Evolutionary conservation across 1,140 invertebrate species (phyloP), one percentile per base, ranked within the genome.

Genomic region (Vanessa atalanta): DNA sequence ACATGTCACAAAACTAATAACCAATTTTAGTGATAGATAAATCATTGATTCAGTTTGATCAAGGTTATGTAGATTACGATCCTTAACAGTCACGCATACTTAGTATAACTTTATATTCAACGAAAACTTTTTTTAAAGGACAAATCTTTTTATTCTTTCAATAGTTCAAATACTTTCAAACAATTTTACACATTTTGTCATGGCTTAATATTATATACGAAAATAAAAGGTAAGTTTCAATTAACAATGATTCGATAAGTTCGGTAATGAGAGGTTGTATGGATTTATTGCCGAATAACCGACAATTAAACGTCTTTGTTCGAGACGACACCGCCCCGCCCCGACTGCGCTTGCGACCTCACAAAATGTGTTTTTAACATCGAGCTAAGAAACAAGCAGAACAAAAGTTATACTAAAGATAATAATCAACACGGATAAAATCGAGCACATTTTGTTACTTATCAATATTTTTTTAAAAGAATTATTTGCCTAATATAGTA

Each of bases 281-380:
- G 81, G 85, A 89, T 89, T 88, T 89, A 89, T 88, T 77, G 83
- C 66, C 77, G 76, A 77, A 79, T 81, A 88, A 85, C 86, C 85
- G 78, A 83, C 85, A 89, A 89, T 89, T 89, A 89, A 88, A 83
- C 82, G 82, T 85, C 88, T 87, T 87, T 87, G 86, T 88, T 85
- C 82, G 78, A 63, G 68, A 70, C 68, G 76, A 79, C 81, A 76
- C 55, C 67, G 70, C 75, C 71, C 79, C 72, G 76, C 77, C 80
- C 26, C 80, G 79, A 79, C 79, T 76, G 64, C 65, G 70, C 68
- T 61, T 26, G 68, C 84, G 80, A 84, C 80, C 81, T 78, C 80
- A 83, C 84, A 82, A 78, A 84, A 81, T 77, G 79, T 72, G 68
- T 48, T 70, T 71, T 66, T 13, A 60, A 78, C 79, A 78, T 78